Evolutionary conservation across 2,888 invertebrate species (phyloP).

Genomic region (Ypsolopha scabrella): DNA sequence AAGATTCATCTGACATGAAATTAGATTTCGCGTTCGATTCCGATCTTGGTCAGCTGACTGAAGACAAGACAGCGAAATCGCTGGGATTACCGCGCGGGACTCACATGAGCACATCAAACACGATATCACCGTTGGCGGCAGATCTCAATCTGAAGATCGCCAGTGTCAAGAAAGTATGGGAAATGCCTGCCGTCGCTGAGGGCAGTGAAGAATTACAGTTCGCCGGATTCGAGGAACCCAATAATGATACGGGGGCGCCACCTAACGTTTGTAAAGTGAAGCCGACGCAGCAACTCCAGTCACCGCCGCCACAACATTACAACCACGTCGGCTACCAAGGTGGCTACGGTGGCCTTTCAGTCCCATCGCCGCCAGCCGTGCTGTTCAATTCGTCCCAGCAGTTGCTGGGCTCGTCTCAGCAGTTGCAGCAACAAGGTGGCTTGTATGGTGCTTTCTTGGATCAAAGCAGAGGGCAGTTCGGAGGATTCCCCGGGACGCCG

Average conservation of each 20-base stretch:
- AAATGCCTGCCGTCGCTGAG: slow-evolving; percentile 79
- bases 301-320: slow-evolving; percentile 75
- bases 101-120: slow-evolving; percentile 74
- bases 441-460: slow-evolving; percentile 86
- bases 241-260: slow-evolving; percentile 63
- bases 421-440: slow-evolving; percentile 77
- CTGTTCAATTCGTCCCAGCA: slow-evolving; percentile 83
- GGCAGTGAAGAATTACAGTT: slow-evolving; percentile 62
- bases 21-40: slow-evolving; percentile 92
- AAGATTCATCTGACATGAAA: slow-evolving; percentile 89
- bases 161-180: slow-evolving; percentile 93
- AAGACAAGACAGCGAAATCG: slow-evolving; percentile 73
- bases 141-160: slow-evolving; percentile 95
- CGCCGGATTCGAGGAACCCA: slow-evolving; percentile 51
- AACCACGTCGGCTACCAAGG: slow-evolving; percentile 80
- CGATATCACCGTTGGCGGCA: slow-evolving; percentile 85
- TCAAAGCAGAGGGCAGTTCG: slow-evolving; percentile 83
- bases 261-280: slow-evolving; percentile 87
- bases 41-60: slow-evolving; percentile 80
- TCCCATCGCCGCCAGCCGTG: slow-evolving; percentile 89
- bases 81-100: slow-evolving; percentile 71
- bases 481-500: slow-evolving; percentile 81
- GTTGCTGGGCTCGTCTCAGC: slow-evolving; percentile 62
- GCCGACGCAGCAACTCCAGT: slow-evolving; percentile 83
- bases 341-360: slow-evolving; percentile 83